A percentile compares a stretch with the other conserved stretches of the same genome.
phyloP scores from a whole-genome alignment of 30 jellyfish, hydroid and myxozoan species.

The Chrysaora quinquecirrha region DNA sequence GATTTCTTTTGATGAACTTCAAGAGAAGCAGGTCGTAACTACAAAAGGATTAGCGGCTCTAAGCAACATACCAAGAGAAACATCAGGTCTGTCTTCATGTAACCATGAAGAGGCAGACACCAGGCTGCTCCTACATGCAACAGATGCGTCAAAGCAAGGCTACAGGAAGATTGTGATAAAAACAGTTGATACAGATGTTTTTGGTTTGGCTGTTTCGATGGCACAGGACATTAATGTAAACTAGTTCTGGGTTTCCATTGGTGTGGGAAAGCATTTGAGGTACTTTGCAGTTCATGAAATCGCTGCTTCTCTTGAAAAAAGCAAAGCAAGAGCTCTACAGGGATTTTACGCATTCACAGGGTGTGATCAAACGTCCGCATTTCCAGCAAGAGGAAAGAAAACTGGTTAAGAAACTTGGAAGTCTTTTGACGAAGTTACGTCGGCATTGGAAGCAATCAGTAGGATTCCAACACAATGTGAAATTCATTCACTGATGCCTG shows the following conservation, averaged over 20 bases:
- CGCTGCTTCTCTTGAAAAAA: conserved; percentile 15
- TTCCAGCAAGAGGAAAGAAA: conserved; percentile 26
- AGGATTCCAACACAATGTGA: not conserved
- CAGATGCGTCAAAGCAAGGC: conserved; percentile 40
- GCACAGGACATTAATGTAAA: not conserved
- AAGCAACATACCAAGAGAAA: conserved; percentile 2
- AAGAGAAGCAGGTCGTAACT: conserved; percentile 29
- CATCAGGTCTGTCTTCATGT: conserved; percentile 19
- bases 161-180: conserved; percentile 25
- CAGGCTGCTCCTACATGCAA: conserved; percentile 33
- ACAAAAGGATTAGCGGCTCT: conserved; percentile 5
- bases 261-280: conserved; percentile 26
- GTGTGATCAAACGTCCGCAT: too few relatives aligned
- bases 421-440: conserved; percentile 9
- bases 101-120: conserved; percentile 62
- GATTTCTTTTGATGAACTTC: not conserved
- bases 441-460: conserved; percentile 13
- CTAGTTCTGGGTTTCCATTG: conserved; percentile 44
- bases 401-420: conserved; percentile 22
- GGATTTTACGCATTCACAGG: too few relatives aligned
- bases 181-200: conserved; percentile 55
- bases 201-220: conserved; percentile 25
- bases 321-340: conserved; percentile 22
- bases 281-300: conserved; percentile 14
- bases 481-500: not conserved